Evolutionary conservation across 2,888 invertebrate genomes (phyloP), one percentile per base, ranked within the genome.

Genomic region (Chalcis sispes): DNA sequence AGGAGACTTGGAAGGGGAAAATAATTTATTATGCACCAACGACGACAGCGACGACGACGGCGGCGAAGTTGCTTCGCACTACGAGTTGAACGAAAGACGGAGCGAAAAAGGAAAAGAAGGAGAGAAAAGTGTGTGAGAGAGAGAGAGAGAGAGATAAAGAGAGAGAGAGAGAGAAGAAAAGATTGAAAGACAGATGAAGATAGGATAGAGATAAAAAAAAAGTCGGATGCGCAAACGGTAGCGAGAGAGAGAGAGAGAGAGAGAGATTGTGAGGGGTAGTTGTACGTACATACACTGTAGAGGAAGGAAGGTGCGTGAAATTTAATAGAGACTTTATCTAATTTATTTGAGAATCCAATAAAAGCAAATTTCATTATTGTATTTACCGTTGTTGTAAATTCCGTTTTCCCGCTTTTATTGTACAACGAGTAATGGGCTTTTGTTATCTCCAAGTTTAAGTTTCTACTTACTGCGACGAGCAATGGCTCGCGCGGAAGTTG

Each of bases 21-120:
- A 74, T 74, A 74, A 69, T 74, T 69, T 74, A 74, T 64, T 69
- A 69, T 56, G 54, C 64, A 50, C 46, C 69, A 27, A 52, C 40
- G 48, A 69, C 56, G 74, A 27, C 50, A 25, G 15, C 15, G 13
- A 15, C 40, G 18, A 20, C 13, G 18, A 25, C 73, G 61, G 61
- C 23, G 0, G 27, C n/a, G n/a, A n/a, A n/a, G n/a, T n/a, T n/a
- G n/a, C n/a, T n/a, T n/a, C n/a, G n/a, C n/a, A n/a, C n/a, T n/a
- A n/a, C n/a, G n/a, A n/a, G n/a, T n/a, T n/a, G n/a, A n/a, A n/a
- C n/a, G n/a, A n/a, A n/a, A n/a, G n/a, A n/a, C n/a, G n/a, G n/a
- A n/a, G 3, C 42, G 42, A 32, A 48, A 61, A 61, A 67, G 52
- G 32, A 8, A 27, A 20, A n/a, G 56, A 27, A 54, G 8, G 1